Evolutionary conservation across 2,888 invertebrate species (phyloP).

Genomic region (Pachymerium ferrugineum): DNA sequence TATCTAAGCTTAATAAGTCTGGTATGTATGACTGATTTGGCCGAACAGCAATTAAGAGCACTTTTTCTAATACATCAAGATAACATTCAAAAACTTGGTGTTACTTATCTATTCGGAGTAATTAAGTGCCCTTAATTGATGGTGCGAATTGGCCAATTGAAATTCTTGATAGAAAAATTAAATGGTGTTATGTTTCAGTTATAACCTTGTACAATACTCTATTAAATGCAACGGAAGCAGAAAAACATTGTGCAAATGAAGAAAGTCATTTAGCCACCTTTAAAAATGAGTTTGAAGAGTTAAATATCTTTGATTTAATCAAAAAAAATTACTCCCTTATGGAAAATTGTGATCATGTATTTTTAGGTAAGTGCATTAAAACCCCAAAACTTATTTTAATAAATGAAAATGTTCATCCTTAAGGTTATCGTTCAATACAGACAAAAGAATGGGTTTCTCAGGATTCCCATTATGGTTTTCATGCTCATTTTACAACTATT

Average conservation of each 20-base stretch:
- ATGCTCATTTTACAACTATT: not conserved
- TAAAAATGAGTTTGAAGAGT: not conserved
- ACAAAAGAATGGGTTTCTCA: not conserved
- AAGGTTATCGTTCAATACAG: not conserved
- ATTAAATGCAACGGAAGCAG: not conserved
- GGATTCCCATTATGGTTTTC: not conserved
- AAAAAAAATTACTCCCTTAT: not conserved
- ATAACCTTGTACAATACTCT: not conserved
- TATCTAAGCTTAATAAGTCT: too few species aligned
- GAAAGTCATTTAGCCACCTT: not conserved
- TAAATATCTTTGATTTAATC: not conserved
- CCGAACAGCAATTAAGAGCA: too few species aligned
- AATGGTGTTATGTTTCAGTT: too few species aligned
- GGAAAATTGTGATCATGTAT: not conserved
- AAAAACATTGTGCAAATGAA: not conserved
- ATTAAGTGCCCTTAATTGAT: too few species aligned
- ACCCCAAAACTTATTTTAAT: not conserved
- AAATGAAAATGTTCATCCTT: not conserved
- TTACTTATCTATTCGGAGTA: too few species aligned
- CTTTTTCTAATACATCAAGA: too few species aligned
- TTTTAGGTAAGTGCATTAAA: not conserved
- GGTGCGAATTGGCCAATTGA: too few species aligned
- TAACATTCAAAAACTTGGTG: too few species aligned
- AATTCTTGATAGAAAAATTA: too few species aligned
- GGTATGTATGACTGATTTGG: too few species aligned